These are phyloP conservation scores for Emberiza fucata DNA, from an alignment of 2,113 vertebrate species.

Conservation along the genomic window DNA sequence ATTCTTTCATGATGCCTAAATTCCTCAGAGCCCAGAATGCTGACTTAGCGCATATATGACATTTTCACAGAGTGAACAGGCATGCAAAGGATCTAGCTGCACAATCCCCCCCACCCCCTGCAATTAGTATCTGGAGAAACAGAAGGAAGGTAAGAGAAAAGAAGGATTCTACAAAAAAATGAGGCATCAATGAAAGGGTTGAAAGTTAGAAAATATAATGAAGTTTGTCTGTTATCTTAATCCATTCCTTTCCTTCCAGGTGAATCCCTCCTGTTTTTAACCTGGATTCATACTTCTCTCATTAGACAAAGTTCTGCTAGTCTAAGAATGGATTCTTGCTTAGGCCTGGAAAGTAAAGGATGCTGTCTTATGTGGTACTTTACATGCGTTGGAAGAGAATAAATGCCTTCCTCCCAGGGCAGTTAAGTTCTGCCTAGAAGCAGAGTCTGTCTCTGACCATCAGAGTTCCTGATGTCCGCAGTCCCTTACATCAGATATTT, in stretches of 20 bases:
- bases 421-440: not conserved
- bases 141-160: not conserved
- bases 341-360: not conserved
- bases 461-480: not conserved
- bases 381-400: not conserved
- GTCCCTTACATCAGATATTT: not conserved
- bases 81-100: not conserved
- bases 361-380: not conserved
- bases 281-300: not conserved
- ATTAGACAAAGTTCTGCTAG: not conserved
- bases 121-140: not conserved
- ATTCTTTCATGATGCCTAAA: not conserved
- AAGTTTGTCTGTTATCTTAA: not conserved
- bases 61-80: not conserved
- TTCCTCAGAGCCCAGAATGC: not conserved
- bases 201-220: not conserved
- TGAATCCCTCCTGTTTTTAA: not conserved
- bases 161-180: not conserved
- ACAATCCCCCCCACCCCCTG: rapidly evolving
- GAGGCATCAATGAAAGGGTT: not conserved
- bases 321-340: not conserved
- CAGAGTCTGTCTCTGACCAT: not conserved
- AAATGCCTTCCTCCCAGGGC: not conserved
- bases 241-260: not conserved
- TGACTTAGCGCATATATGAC: not conserved